Evolutionary conservation across 2,797 vertebrate genomes (phyloP), one percentile per base, ranked within the genome.

Genomic region (Chaetophractus vellerosus): DNA sequence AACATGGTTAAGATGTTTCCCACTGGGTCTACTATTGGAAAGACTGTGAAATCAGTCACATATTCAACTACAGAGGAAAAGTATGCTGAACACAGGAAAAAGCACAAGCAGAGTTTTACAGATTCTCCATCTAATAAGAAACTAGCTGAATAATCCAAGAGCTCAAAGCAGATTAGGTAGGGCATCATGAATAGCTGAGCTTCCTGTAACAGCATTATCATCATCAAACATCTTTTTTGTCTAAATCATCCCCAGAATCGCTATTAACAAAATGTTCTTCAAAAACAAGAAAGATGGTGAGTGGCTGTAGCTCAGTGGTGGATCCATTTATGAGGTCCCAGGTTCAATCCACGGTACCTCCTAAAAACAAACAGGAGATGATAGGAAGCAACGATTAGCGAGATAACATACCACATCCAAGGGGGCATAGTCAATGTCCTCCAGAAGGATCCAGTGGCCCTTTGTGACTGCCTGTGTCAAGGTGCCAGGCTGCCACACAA

Each of bases 401-500:
- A 66, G 86, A 12, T 18, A 31, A 96, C 98, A 24, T 98, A 99
- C 99, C 98, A 99, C 99, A 68, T 99, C 99, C 96, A 99, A 98
- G 83, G 99, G 99, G 14, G 99, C 99, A 81, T 99, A 99, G 97
- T 99, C 99, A 41, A 99, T 99, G 97, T 99, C 99, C 89, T 99
- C 99, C 96, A 99, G 96, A 14, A 99, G 99, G 96, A 99, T 99
- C 99, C 99, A 99, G 74, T 99, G 98, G 61, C 99, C 99, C 90
- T 98, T 99, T 36, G 99, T 98, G 1, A 99, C 99, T 5, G 99
- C 99, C 97, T 99, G 99, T 6, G 99, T 99, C 95, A 99, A 97
- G 11, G 99, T 99, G 41, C 99, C 99, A 9, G 99, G 99, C 72
- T 99, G 99, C 99, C 99, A 99, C 9, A 99, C 99, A 97, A 99